Evolutionary conservation across 2,888 invertebrate species (phyloP), one percentile per base, ranked within the genome.

Genomic region (Platycnemis pennipes): DNA sequence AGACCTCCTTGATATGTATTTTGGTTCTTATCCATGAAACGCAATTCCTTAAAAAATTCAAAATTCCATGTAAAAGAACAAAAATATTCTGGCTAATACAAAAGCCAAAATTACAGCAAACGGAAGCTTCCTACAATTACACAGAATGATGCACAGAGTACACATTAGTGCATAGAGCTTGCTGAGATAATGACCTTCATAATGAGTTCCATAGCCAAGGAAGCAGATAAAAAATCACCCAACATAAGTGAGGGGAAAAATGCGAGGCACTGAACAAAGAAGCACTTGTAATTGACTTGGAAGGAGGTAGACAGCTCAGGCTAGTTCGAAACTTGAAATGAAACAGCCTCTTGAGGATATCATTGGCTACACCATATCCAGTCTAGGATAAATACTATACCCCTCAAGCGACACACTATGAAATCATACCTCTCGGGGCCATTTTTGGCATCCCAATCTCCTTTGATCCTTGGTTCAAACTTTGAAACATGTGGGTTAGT

Each of bases 231-330:
- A n/a, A n/a, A n/a, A n/a, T n/a, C n/a, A n/a, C n/a, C n/a, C n/a
- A n/a, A n/a, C 49, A 0, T 49, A 3, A 49, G 19, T 37, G 31
- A 11, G 13, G 37, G 37, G 37, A 26, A 77, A 77, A 31, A 11
- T 7, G 31, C 4, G 31, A 37, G 31, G 77, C 13, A 37, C 77
- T 16, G 11, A 77, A 77, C 37, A 77, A 77, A 69, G 26, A 45
- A 44, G 11, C 45, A 26, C 44, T 46, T 46, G 3, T 87, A 87
- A 87, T 87, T 87, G 87, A 87, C 87, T 87, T 46, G 37, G 87
- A 87, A 87, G 87, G 87, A 87, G 87, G 87, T 87, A 87, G 87
- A 87, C 87, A 46, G 87, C 87, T 87, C 87, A 26, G 46, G 46
- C 87, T 46, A n/a, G 26, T 87, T 87, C 26, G 26, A 45, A 45